Base-by-base conservation (phyloP, 2,797 vertebrate species). In the Xenops minutus region DNA sequence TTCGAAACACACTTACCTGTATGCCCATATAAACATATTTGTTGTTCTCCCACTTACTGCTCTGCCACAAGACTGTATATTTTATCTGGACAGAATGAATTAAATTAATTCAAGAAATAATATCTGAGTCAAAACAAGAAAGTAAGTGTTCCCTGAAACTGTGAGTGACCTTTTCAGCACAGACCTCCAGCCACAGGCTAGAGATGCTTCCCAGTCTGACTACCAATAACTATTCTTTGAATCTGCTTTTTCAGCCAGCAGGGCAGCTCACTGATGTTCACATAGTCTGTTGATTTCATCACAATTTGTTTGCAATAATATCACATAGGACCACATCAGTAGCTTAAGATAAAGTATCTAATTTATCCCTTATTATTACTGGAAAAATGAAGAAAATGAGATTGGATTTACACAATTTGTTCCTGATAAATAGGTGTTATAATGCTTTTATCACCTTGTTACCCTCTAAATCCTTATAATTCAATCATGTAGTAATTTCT, bases 391-490 rank as follows among this genome's bases (percentile, higher is more conserved):
- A 89, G 81, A 79, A 32, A 83, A 92, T 85, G 32, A 69, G 51
- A 75, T 76, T 85, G 85, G 58, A 75, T 64, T 91, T 88, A 73
- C 80, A 76, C 44, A 43, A 82, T 69, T 85, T 95, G 63, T 82
- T 90, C 76, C 6, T 76, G 88, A 85, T 73, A 92, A 92, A 92
- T 84, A 78, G 43, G 48, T 85, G 63, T 48, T 80, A 46, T 62
- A 86, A 62, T 84, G 79, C 63, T 92, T 92, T 92, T 91, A 91
- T 94, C 90, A 91, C 63, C 56, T 93, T 87, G 79, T 63, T 83
- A 54, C 44, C 44, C 34, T 92, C 61, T 89, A 56, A 82, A 74
- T 82, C 85, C 71, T 79, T 87, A 30, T 48, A 89, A 92, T 92
- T 92, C 56, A 93, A 54, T 89, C 48, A 44, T 34, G 14, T 62